These are phyloP conservation scores for Leptinotarsa peninsularis DNA, from an alignment of 2,888 invertebrate genomes.

Conservation along the genomic window DNA sequence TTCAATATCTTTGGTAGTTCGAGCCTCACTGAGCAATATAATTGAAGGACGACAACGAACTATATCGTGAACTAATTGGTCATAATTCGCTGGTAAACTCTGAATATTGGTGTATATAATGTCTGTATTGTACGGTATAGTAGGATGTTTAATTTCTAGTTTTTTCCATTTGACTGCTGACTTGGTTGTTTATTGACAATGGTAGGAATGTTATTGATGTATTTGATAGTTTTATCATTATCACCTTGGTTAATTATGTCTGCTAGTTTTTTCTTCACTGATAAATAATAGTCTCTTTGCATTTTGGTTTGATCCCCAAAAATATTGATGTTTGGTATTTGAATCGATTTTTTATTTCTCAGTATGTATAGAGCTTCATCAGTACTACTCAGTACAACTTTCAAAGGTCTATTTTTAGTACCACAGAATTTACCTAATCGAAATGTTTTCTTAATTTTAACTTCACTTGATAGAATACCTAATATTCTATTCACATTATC, in stretches of 20 bases:
- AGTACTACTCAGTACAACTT: neutral
- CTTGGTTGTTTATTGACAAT: no score
- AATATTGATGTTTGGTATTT: neutral
- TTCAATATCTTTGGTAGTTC: no score
- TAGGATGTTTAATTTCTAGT: no score
- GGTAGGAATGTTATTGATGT: neutral
- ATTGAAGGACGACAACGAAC: conserved; percentile 5
- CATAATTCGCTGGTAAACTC: conserved; percentile 9
- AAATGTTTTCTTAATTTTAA: conserved; percentile 5
- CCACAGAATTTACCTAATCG: neutral
- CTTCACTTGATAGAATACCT: neutral
- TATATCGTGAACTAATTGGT: neutral
- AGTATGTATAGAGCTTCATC: neutral
- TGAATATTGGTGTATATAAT: conserved; percentile 10
- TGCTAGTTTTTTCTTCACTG: neutral
- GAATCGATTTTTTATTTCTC: neutral
- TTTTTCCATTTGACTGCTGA: no score
- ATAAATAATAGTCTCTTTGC: conserved; percentile 5
- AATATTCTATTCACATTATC: neutral
- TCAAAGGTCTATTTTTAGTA: neutral
- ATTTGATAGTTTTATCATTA: conserved; percentile 5
- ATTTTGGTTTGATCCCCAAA: conserved; percentile 17
- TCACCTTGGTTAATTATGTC: neutral
- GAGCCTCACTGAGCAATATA: conserved; percentile 9
- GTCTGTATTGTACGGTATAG: no score